phyloP scores from a whole-genome alignment of 2,888 invertebrate species.

The Baccha elongata region DNA sequence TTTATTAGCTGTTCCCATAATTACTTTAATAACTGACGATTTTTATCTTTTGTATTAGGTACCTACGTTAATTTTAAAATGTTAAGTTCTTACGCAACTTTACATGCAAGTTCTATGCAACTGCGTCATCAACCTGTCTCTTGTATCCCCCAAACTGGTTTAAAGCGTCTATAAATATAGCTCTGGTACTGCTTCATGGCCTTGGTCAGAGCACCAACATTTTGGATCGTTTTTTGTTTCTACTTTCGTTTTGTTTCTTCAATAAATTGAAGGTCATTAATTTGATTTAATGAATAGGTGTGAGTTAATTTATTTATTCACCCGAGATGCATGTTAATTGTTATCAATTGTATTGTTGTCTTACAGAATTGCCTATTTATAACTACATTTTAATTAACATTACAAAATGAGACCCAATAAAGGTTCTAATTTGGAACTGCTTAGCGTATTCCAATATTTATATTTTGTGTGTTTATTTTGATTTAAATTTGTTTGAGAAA shows the following conservation, averaged over 20 bases:
- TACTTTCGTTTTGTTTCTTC: not conserved
- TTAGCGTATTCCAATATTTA: no score
- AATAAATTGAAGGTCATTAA: conserved; percentile 24
- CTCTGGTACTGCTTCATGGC: not conserved
- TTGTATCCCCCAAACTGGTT: not conserved
- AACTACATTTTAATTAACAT: no score
- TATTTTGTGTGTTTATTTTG: not conserved
- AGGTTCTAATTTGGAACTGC: not conserved
- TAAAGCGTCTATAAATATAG: not conserved
- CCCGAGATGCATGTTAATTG: not conserved
- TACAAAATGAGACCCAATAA: no score
- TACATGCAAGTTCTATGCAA: not conserved
- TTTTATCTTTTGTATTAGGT: not conserved
- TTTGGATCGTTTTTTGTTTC: conserved; percentile 1
- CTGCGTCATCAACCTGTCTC: not conserved
- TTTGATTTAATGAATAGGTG: not conserved
- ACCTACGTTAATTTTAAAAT: not conserved
- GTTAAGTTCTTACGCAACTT: not conserved
- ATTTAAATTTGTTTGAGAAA: not conserved
- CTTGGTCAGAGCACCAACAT: conserved; percentile 3
- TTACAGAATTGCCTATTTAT: not conserved
- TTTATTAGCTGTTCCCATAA: no score
- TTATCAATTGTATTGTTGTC: not conserved
- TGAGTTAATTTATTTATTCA: conserved; percentile 20
- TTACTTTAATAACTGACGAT: no score